Evolutionary conservation across 2,888 invertebrate genomes (phyloP).

Genomic region (Alviniconcha strummeri): DNA sequence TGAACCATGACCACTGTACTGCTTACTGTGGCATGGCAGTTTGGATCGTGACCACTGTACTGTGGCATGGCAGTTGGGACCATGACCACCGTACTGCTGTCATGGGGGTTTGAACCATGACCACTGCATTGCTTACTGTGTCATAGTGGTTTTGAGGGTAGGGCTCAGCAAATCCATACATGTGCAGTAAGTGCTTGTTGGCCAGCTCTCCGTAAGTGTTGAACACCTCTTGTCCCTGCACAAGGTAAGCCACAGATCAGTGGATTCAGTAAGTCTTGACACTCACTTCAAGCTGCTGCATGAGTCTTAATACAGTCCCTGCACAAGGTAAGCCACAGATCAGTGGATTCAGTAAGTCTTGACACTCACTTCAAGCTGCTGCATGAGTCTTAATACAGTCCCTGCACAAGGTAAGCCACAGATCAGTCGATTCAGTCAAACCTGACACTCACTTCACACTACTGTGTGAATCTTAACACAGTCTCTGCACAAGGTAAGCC

Average conservation of each 20-base stretch:
- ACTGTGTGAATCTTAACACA: no score
- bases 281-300: background rate
- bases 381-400: background rate
- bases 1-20: no score
- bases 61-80: no score
- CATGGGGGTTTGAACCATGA: background rate
- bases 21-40: no score
- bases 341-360: no score
- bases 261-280: no score
- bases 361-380: background rate
- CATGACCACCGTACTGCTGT: no score
- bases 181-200: constrained; percentile 70
- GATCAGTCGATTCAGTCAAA: no score
- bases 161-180: constrained; percentile 72
- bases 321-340: background rate
- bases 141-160: constrained; percentile 68
- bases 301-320: background rate
- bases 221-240: constrained; percentile 71
- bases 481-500: no score
- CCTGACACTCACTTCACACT: no score
- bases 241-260: background rate
- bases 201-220: constrained; percentile 72
- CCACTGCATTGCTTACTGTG: constrained; percentile 56
- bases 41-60: no score
- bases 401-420: background rate